Conservation (phyloP, 2,797 vertebrate species). For the Cephalopachus bancanus region DNA sequence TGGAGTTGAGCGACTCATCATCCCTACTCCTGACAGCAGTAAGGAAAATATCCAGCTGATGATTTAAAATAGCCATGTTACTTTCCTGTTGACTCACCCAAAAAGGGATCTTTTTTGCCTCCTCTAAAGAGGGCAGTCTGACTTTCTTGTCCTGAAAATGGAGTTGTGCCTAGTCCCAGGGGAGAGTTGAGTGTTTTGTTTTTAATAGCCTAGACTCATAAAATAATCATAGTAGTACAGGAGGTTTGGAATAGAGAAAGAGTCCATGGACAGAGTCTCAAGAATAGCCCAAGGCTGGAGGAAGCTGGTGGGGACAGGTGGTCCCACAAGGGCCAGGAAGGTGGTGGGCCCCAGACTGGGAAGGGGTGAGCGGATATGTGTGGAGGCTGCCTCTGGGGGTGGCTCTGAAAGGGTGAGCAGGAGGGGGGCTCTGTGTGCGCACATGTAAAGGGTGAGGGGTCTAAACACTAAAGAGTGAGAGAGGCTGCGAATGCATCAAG, state of each 20-base stretch:
- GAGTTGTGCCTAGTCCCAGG: background rate
- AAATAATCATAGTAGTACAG: conserved; percentile 44
- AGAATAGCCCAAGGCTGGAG: background rate
- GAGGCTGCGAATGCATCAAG: background rate
- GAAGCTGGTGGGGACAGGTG: background rate
- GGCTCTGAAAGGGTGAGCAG: background rate
- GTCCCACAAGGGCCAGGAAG: background rate
- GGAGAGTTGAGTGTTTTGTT: background rate
- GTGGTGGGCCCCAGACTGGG: background rate
- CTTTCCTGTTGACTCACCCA: background rate
- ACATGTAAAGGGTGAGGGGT: background rate
- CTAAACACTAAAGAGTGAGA: background rate
- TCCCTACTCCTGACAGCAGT: background rate
- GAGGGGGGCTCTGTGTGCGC: background rate
- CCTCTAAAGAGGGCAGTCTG: background rate
- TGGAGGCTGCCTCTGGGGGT: background rate
- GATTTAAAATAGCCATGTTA: background rate
- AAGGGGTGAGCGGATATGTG: background rate
- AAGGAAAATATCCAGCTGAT: background rate
- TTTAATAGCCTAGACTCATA: conserved; percentile 58
- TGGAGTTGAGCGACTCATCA: background rate
- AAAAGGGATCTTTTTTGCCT: background rate
- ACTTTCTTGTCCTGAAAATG: conserved; percentile 42
- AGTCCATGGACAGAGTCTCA: background rate
- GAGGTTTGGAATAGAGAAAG: background rate